A percentile compares a stretch with the other conserved stretches of the same genome.
Conservation (phyloP, 2,888 invertebrate species). For the Blera fallax region DNA sequence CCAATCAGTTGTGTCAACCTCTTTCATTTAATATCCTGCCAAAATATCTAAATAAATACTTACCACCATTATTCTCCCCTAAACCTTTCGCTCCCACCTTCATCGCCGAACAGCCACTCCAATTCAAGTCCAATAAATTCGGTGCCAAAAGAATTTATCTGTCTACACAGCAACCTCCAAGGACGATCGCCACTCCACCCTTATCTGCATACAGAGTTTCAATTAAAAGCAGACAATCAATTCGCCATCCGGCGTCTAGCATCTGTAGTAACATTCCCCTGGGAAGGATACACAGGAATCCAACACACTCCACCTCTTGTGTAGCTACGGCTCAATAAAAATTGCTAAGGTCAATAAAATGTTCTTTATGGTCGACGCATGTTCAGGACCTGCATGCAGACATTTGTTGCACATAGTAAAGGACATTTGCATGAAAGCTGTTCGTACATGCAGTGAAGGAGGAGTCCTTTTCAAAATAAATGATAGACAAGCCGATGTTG, state of each 20-base stretch:
- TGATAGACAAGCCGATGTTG: not conserved
- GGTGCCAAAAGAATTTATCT: constrained; percentile 56
- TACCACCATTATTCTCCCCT: not conserved
- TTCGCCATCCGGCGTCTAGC: constrained; percentile 53
- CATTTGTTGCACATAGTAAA: constrained; percentile 51
- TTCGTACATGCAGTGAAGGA: not conserved
- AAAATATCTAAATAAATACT: constrained; percentile 9
- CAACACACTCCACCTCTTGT: not conserved
- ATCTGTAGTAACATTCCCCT: constrained; percentile 3
- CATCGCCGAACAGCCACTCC: not conserved
- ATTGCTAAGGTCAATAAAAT: constrained; percentile 63
- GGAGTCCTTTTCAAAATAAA: not conserved
- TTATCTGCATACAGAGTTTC: constrained; percentile 56
- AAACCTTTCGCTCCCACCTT: not conserved
- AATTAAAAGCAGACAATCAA: constrained; percentile 64
- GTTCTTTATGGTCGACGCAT: constrained; percentile 43
- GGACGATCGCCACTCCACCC: not conserved
- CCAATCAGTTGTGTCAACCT: constrained; percentile 25
- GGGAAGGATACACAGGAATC: not conserved
- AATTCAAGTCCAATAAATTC: constrained; percentile 42
- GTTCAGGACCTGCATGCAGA: constrained; percentile 5
- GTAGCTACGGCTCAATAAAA: constrained; percentile 49
- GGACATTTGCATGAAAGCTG: constrained; percentile 25
- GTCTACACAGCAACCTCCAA: constrained; percentile 18
- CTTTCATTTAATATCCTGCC: not conserved